A percentile compares a stretch with the other conserved stretches of the same genome.
These are phyloP conservation scores for Zosterops lateralis DNA, from an alignment of 2,113 vertebrate species.

Conservation along the genomic window DNA sequence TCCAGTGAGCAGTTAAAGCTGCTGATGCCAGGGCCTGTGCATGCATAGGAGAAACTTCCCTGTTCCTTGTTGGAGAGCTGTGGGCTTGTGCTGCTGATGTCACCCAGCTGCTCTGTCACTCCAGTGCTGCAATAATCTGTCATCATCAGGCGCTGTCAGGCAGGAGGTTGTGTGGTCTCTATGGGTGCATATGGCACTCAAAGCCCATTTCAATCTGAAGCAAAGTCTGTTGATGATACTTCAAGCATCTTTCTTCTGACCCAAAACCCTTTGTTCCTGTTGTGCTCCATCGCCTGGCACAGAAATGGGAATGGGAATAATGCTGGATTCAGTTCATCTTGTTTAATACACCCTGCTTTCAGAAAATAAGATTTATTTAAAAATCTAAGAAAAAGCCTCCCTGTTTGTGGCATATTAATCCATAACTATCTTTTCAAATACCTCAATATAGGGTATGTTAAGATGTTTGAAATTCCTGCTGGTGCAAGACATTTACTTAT, in stretches of 20 bases:
- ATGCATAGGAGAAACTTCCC: background rate
- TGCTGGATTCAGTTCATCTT: background rate
- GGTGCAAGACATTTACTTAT: constrained; percentile 93
- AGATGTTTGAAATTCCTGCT: constrained; percentile 93
- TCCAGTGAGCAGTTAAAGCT: background rate
- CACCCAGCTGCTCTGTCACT: background rate
- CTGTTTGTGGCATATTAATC: constrained; percentile 3
- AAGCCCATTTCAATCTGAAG: background rate
- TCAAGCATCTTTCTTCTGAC: background rate
- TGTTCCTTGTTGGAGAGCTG: background rate
- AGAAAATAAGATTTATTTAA: background rate
- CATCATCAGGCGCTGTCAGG: background rate
- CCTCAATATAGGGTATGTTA: constrained; percentile 82
- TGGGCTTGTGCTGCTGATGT: background rate
- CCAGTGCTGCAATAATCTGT: background rate
- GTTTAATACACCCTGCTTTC: background rate
- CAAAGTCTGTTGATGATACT: background rate
- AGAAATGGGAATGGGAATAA: background rate
- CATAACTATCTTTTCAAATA: background rate
- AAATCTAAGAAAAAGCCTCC: background rate
- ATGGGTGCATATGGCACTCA: background rate
- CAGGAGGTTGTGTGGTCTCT: background rate
- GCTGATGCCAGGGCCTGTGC: background rate
- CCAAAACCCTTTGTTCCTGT: background rate
- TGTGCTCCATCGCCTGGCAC: background rate